A percentile compares a stretch with the other conserved stretches of the same genome.
Conservation (phyloP, 2,888 invertebrate genomes). For the Lithophane socia region DNA sequence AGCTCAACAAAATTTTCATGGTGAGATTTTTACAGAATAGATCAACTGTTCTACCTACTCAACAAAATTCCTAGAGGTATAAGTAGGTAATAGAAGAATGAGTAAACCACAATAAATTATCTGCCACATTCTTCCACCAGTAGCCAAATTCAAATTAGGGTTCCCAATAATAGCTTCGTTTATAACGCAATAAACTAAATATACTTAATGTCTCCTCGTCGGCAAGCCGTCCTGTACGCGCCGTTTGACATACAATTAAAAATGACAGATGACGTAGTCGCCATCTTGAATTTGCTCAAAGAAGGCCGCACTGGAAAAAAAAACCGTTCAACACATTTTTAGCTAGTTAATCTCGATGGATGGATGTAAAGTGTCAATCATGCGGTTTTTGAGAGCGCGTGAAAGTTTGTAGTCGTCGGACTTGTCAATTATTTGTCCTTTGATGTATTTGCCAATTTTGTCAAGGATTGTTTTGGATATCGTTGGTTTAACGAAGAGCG, state of each 20-base stretch:
- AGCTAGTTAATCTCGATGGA: constrained; percentile 79
- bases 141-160: constrained; percentile 79
- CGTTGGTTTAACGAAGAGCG: background rate
- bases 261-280: constrained; percentile 87
- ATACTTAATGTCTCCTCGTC: constrained; percentile 83
- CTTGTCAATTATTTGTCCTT: constrained; percentile 60
- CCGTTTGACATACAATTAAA: constrained; percentile 89
- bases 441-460: constrained; percentile 62
- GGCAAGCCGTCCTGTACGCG: constrained; percentile 63
- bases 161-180: constrained; percentile 83
- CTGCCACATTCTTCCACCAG: constrained; percentile 46
- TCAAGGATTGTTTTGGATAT: constrained; percentile 33
- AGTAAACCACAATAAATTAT: constrained; percentile 48
- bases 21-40: background rate
- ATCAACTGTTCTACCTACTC: background rate
- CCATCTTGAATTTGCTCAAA: constrained; percentile 85
- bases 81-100: constrained; percentile 12
- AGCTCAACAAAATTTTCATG: background rate
- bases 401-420: constrained; percentile 55
- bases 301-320: constrained; percentile 77
- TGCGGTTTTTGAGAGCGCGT: constrained; percentile 59
- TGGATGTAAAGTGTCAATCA: constrained; percentile 79
- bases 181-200: constrained; percentile 89
- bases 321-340: constrained; percentile 82
- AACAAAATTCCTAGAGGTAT: constrained; percentile 5